Conservation (phyloP, 2,113 vertebrate species). For the Pithys albifrons region DNA sequence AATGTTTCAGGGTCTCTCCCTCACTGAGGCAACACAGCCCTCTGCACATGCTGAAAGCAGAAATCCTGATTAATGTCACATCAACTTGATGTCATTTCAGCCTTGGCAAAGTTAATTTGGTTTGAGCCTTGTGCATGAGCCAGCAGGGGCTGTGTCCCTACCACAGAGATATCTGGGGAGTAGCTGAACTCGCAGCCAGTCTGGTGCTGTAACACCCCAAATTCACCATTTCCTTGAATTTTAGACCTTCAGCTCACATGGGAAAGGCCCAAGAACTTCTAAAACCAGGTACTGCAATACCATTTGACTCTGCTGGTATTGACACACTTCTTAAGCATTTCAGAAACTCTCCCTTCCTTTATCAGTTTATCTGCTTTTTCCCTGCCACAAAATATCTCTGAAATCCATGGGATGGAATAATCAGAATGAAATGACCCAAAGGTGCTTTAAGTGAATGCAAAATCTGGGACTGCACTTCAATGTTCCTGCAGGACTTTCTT, state of each 20-base stretch:
- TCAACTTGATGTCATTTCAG: background rate
- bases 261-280: background rate
- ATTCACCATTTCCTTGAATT: background rate
- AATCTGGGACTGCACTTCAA: background rate
- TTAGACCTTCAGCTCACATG: accelerated
- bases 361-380: background rate
- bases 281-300: background rate
- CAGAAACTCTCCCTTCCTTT: background rate
- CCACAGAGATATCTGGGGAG: background rate
- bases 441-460: background rate
- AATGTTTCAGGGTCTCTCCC: background rate
- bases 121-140: background rate
- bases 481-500: background rate
- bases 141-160: background rate
- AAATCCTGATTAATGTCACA: background rate
- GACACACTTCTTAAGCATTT: background rate
- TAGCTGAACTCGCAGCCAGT: background rate
- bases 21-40: background rate
- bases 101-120: background rate
- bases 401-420: background rate
- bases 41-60: background rate
- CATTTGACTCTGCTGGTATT: accelerated
- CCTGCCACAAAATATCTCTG: background rate
- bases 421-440: background rate
- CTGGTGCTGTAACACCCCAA: accelerated